A percentile compares a stretch with the other conserved stretches of the same genome.
phyloP scores from a whole-genome alignment of 2,888 invertebrate species.

The Seira sanloemensis region DNA sequence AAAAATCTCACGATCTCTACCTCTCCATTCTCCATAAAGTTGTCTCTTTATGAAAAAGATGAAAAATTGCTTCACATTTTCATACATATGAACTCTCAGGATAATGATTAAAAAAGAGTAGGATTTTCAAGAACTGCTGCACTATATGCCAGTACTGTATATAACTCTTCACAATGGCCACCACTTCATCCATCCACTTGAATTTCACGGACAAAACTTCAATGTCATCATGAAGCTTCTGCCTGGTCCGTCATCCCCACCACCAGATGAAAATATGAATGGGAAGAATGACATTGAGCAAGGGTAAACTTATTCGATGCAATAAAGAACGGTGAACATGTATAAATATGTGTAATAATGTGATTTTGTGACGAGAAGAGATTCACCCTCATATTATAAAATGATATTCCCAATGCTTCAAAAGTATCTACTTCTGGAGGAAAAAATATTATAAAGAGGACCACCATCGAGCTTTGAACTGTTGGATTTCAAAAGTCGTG shows the following conservation, averaged over 20 bases:
- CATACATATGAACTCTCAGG: not conserved
- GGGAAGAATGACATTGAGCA: constrained; percentile 22
- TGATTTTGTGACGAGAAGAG: constrained; percentile 22
- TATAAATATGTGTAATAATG: not conserved
- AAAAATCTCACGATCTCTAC: constrained; percentile 44
- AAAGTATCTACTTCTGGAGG: constrained; percentile 35
- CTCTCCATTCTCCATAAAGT: not conserved
- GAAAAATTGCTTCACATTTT: constrained; percentile 48
- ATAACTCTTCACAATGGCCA: not conserved
- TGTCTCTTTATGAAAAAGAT: constrained; percentile 33
- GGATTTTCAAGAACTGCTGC: too few species aligned
- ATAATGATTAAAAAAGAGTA: not conserved
- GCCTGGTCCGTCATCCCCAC: not conserved
- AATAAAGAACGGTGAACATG: not conserved
- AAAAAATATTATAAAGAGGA: constrained; percentile 46
- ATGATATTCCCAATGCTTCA: constrained; percentile 22
- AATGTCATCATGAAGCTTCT: constrained; percentile 27
- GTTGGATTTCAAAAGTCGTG: constrained; percentile 33
- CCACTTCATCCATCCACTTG: constrained; percentile 34
- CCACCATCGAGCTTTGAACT: constrained; percentile 50
- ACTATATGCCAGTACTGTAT: not conserved
- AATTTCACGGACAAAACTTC: constrained; percentile 50
- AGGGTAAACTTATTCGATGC: constrained; percentile 27
- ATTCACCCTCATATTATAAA: not conserved
- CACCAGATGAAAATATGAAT: constrained; percentile 21